These are phyloP conservation scores for Sycophila texana DNA, from an alignment of 2,888 invertebrate genomes.

Conservation along the genomic window DNA sequence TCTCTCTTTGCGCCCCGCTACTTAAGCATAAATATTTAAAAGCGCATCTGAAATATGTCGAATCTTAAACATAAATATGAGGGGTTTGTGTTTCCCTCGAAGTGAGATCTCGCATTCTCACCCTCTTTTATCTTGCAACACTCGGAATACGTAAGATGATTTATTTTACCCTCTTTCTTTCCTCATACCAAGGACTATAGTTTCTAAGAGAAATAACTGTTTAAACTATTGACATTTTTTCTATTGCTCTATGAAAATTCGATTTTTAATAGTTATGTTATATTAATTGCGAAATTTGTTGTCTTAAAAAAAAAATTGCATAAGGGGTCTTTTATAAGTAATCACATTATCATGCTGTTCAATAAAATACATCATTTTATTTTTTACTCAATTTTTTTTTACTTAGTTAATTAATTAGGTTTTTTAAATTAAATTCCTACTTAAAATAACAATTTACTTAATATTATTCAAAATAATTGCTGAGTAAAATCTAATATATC, in stretches of 20 bases:
- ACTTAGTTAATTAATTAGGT: too few species aligned
- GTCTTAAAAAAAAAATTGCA: neutral
- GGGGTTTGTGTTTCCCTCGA: slow-evolving; percentile 48
- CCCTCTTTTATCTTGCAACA: slow-evolving; percentile 42
- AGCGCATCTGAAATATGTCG: slow-evolving; percentile 75
- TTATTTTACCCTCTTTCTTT: slow-evolving; percentile 13
- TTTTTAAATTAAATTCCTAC: too few species aligned
- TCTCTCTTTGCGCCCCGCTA: slow-evolving; percentile 59
- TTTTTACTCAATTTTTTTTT: too few species aligned
- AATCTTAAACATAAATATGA: slow-evolving; percentile 73
- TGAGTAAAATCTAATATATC: too few species aligned
- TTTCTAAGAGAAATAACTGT: neutral
- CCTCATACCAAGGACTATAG: neutral
- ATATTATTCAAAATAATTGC: too few species aligned
- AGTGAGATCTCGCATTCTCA: slow-evolving; percentile 30
- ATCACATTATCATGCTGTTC: too few species aligned
- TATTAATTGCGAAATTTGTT: too few species aligned
- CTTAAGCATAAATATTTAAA: slow-evolving; percentile 73
- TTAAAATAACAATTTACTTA: too few species aligned
- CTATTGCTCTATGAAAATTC: too few species aligned
- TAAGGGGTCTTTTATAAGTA: neutral
- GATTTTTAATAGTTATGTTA: too few species aligned
- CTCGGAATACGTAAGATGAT: slow-evolving; percentile 30
- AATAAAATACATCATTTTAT: too few species aligned
- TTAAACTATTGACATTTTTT: neutral